These are phyloP conservation scores for Hylyphantes graminicola DNA, from an alignment of 1,140 invertebrate genomes.

Conservation along the genomic window DNA sequence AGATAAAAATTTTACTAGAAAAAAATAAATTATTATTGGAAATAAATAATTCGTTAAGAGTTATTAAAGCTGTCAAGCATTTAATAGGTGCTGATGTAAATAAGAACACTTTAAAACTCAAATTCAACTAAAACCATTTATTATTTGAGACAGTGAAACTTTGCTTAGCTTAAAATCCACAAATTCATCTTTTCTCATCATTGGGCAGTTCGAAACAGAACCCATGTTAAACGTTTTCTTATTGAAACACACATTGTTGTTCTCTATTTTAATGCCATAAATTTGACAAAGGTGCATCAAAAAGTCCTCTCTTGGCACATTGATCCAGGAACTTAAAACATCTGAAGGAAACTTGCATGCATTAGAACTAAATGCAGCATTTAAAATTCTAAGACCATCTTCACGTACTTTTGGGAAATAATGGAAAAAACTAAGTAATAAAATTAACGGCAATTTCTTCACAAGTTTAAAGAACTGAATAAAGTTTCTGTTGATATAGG, in stretches of 20 bases:
- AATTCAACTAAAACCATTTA: conserved; percentile 24
- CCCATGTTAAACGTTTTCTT: conserved; percentile 21
- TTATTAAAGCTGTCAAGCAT: too few relatives aligned
- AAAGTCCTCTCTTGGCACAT: neutral
- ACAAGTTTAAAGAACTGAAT: conserved; percentile 33
- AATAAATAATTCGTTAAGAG: too few relatives aligned
- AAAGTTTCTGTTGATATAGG: conserved; percentile 32
- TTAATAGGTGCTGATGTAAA: too few relatives aligned
- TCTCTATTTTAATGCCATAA: conserved; percentile 12
- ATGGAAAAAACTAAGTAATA: conserved; percentile 31
- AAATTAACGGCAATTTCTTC: conserved; percentile 31
- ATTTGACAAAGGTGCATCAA: conserved; percentile 35
- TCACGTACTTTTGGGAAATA: conserved; percentile 7
- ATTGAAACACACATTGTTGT: conserved; percentile 19
- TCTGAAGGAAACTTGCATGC: conserved; percentile 19
- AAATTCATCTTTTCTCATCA: conserved; percentile 17
- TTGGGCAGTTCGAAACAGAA: neutral
- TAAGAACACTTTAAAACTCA: too few relatives aligned
- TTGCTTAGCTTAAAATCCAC: conserved; percentile 16
- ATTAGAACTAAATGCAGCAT: conserved; percentile 31
- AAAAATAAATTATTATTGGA: too few relatives aligned
- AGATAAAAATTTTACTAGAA: too few relatives aligned
- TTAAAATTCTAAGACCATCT: conserved; percentile 6
- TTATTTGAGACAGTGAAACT: conserved; percentile 10
- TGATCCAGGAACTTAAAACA: conserved; percentile 16